Conservation (phyloP, 2,113 vertebrate genomes). For the Neomonachus schauinslandi region DNA sequence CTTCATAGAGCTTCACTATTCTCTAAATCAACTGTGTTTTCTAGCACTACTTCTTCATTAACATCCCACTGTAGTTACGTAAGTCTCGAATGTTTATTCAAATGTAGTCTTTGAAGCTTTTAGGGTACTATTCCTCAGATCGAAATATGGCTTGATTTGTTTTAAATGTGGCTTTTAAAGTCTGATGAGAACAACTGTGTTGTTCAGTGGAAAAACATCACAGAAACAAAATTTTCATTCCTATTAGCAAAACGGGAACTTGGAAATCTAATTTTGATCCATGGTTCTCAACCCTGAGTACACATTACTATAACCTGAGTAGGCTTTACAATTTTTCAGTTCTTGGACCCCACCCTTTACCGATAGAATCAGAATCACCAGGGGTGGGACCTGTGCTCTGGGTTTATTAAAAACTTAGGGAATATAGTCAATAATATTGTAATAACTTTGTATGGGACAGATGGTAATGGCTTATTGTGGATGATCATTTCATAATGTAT, state of each 20-base stretch:
- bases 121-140: background rate
- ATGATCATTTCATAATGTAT: background rate
- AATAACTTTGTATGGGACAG: background rate
- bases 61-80: background rate
- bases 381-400: background rate
- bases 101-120: background rate
- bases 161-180: constrained; percentile 28
- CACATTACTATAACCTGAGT: background rate
- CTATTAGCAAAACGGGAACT: background rate
- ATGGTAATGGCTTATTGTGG: background rate
- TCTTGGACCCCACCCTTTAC: background rate
- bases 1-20: background rate
- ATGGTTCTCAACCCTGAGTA: background rate
- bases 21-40: background rate
- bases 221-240: background rate
- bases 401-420: background rate
- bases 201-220: background rate
- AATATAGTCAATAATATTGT: background rate
- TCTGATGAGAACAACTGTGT: background rate
- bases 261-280: background rate
- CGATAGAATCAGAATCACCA: background rate
- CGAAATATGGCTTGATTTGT: constrained; percentile 11
- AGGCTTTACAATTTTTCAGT: background rate
- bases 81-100: background rate
- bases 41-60: background rate